Evolutionary conservation across 2,113 vertebrate species (phyloP).

Genomic region (Circaetus gallicus): DNA sequence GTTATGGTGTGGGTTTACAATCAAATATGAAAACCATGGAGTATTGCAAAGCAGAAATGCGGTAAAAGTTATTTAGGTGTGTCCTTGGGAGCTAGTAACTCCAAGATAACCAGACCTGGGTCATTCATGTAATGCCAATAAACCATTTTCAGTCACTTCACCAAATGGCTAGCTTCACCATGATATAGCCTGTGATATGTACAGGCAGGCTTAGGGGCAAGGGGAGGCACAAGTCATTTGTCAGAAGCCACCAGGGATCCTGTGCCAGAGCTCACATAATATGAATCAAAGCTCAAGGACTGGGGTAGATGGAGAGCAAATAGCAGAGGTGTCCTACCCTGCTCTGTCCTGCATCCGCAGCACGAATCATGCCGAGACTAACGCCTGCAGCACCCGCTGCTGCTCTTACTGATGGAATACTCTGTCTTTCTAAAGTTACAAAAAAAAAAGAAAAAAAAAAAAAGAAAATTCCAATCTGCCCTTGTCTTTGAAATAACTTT

Average conservation of each 20-base stretch:
- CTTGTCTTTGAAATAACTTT: conserved; percentile 35
- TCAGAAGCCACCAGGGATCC: background rate
- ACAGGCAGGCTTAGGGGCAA: background rate
- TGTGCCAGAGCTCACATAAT: background rate
- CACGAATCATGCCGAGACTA: fast-evolving
- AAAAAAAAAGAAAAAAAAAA: background rate
- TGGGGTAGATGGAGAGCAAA: background rate
- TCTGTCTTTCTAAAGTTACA: background rate
- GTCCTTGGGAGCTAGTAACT: background rate
- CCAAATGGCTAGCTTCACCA: background rate
- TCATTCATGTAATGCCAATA: background rate
- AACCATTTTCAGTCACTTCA: background rate
- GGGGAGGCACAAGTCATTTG: background rate
- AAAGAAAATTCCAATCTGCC: background rate
- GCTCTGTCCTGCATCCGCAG: fast-evolving
- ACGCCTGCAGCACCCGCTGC: background rate
- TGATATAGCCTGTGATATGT: fast-evolving
- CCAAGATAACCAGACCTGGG: background rate
- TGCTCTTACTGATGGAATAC: background rate
- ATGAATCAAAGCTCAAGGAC: background rate
- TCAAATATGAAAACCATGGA: background rate
- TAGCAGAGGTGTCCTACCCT: background rate
- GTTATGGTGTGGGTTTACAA: fast-evolving
- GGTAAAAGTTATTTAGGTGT: background rate
- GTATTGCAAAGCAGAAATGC: background rate